Percentiles rank a stretch among this genome's conserved stretches.
phyloP scores from a whole-genome alignment of 2,888 invertebrate genomes.

The Hyles lineata region DNA sequence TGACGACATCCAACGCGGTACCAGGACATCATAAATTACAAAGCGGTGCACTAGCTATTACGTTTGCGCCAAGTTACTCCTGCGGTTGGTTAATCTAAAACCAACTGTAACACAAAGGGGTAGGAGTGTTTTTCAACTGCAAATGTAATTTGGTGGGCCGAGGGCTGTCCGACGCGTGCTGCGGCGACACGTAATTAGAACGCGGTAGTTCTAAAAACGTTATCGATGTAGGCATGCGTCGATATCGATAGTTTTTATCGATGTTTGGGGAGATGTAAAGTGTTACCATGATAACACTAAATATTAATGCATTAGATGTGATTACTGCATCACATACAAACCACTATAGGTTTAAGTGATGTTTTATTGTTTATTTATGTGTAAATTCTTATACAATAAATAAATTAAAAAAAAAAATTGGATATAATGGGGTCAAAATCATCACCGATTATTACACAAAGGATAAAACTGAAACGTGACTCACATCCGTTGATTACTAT shows the following conservation, averaged over 20 bases:
- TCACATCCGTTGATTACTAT: no score
- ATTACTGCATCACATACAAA: no score
- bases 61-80: conserved; percentile 38
- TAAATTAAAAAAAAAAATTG: no score
- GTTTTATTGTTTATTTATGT: no score
- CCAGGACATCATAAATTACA: conserved; percentile 74
- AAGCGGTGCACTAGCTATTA: conserved; percentile 50
- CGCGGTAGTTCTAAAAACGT: conserved; percentile 41
- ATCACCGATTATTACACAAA: no score
- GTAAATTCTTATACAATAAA: no score
- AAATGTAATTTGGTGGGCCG: conserved; percentile 33
- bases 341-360: no score
- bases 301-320: not conserved
- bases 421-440: no score
- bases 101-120: not conserved
- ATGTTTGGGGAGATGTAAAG: not conserved
- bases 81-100: conserved; percentile 19
- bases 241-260: conserved; percentile 21
- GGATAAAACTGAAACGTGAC: no score
- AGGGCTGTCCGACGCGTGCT: conserved; percentile 38
- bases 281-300: not conserved
- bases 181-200: conserved; percentile 53
- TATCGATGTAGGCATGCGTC: conserved; percentile 39
- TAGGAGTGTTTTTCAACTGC: not conserved
- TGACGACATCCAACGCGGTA: conserved; percentile 63